phyloP scores from a whole-genome alignment of 2,113 vertebrate species.

The Eublepharis macularius region DNA sequence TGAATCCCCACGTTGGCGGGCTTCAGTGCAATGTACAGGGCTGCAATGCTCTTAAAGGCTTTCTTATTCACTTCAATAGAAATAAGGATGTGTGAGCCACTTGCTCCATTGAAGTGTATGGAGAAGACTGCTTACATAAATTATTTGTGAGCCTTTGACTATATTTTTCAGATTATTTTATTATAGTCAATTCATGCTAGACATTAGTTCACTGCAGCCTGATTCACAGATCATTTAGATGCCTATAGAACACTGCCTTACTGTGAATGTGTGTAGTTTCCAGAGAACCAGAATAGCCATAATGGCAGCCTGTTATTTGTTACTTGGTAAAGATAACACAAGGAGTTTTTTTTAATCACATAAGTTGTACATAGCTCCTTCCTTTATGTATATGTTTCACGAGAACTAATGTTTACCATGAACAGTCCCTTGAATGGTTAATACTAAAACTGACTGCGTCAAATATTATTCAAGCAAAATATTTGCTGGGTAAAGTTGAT shows the following conservation, averaged over 20 bases:
- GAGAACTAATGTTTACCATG: background rate
- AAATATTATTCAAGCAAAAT: no score
- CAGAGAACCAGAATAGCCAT: background rate
- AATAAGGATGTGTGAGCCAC: background rate
- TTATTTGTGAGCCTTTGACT: background rate
- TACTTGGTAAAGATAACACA: background rate
- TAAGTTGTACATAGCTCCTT: background rate
- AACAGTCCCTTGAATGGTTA: background rate
- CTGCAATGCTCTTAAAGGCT: background rate
- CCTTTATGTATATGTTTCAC: background rate
- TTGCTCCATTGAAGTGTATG: background rate
- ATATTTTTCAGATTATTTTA: background rate
- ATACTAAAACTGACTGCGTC: background rate
- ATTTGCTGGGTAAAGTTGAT: background rate
- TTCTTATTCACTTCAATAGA: background rate
- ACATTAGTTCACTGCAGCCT: background rate
- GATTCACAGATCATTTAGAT: background rate
- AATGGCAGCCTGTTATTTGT: background rate
- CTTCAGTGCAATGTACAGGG: no score
- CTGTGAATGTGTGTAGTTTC: background rate
- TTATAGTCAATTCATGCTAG: background rate
- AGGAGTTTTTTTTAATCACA: background rate
- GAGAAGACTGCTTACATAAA: background rate
- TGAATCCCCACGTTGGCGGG: no score
- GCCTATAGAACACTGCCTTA: background rate